Base-by-base conservation (phyloP, 2,113 vertebrate genomes). In the Puffinus mauretanicus region DNA sequence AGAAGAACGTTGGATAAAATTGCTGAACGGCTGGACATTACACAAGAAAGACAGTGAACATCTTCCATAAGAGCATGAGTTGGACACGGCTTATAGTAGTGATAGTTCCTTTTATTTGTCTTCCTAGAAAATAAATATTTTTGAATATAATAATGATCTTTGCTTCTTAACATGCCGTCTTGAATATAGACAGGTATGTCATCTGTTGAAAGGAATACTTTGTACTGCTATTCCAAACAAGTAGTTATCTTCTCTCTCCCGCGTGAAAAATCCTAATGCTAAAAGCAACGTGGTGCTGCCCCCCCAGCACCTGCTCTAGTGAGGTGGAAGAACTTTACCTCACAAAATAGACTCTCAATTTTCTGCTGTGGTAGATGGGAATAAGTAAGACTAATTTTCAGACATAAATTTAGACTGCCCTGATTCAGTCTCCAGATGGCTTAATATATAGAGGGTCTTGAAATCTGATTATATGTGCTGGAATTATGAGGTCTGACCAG, bases 381-480 rank as follows among this genome's bases (percentile, higher is more conserved):
- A 91, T 69, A 94, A 94, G 73, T 93, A 91, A 91, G 87, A 93
- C 87, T 93, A 90, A 94, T 96, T 96, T 95, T 93, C 78, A 86
- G 84, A 30, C 84, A 87, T 16, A 82, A 91, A 91, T 93, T 94
- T 82, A 94, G 93, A 61, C 44, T 69, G 73, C 42, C 88, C 67
- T 95, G 88, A 91, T 82, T 94, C 86, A 91, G 42, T 90, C 78
- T 93, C 42, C 86, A 93, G 86, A 80, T 11, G 0, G 78, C n/a
- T 86, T 94, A 91, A 93, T 86, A 91, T 82, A 89, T 9, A 64
- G 78, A 89, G 47, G 75, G 75, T 89, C 82, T 82, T 67, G 81
- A 89, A 96, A 94, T 95, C 89, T 96, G 89, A 93, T 97, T 91
- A 94, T 65, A 62, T 60, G 75, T 1, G 2, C 64, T 60, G 81